Percentiles rank a stretch among this genome's conserved stretches.
phyloP scores from a whole-genome alignment of 2,797 vertebrate species.

The Acrossocheilus wenchowensis region DNA sequence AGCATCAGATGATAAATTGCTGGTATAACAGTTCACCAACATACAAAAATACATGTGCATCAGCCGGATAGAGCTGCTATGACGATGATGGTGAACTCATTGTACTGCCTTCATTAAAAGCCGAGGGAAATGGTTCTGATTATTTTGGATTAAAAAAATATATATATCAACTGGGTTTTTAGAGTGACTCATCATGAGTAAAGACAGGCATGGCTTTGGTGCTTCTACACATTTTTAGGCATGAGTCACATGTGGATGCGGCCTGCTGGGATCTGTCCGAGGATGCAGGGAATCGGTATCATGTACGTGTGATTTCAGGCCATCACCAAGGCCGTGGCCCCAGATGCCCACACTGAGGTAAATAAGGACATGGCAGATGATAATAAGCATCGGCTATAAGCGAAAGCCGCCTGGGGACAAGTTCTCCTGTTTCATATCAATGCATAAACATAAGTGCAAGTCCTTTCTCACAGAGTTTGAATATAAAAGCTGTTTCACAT shows the following conservation, averaged over 20 bases:
- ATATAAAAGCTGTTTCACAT: conserved; percentile 34
- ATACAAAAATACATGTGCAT: background rate
- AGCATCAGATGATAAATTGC: background rate
- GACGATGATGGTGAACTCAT: background rate
- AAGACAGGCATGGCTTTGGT: background rate
- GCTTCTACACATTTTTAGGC: background rate
- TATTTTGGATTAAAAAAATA: background rate
- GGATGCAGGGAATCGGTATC: background rate
- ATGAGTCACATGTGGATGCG: background rate
- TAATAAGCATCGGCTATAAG: conserved; percentile 6
- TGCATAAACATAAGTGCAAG: conserved; percentile 22
- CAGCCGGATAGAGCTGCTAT: background rate
- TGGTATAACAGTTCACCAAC: conserved; percentile 16
- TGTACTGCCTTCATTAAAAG: conserved; percentile 15
- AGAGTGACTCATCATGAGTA: conserved; percentile 1
- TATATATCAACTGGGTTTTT: background rate
- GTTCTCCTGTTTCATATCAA: conserved; percentile 14
- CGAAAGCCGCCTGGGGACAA: background rate
- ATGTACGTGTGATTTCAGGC: conserved; percentile 24
- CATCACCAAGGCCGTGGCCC: conserved; percentile 24
- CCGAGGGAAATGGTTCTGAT: background rate
- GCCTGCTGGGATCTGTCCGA: background rate
- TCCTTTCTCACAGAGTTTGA: conserved; percentile 13
- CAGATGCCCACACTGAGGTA: conserved; percentile 2
- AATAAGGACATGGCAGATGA: conserved; percentile 26